A percentile compares a stretch with the other conserved stretches of the same genome.
These are phyloP conservation scores for Lasioglossum marginatum DNA, from an alignment of 2,888 invertebrate genomes.

Conservation along the genomic window DNA sequence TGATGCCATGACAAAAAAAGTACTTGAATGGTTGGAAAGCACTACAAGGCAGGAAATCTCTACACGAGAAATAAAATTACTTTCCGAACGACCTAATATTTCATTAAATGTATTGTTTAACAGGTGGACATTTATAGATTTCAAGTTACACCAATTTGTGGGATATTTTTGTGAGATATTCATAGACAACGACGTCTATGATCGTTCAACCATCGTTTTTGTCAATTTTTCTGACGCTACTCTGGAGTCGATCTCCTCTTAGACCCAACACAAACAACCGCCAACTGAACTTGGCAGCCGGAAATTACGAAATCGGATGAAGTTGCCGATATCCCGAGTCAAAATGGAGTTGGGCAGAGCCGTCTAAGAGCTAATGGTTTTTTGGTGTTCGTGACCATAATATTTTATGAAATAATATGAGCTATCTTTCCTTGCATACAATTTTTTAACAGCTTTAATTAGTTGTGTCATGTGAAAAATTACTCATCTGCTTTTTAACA, in stretches of 20 bases:
- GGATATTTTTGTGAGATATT: background rate
- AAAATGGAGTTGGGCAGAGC: background rate
- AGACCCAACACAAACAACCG: background rate
- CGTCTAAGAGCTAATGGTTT: background rate
- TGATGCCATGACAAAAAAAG: no score
- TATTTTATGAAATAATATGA: background rate
- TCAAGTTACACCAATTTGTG: background rate
- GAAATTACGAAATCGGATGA: background rate
- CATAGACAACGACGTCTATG: no score
- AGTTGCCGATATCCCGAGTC: background rate
- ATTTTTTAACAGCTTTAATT: no score
- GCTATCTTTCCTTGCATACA: background rate
- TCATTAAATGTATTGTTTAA: no score
- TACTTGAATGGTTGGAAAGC: no score
- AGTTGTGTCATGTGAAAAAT: no score
- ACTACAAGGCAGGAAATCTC: no score
- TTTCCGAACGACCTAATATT: no score
- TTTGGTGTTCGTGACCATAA: background rate
- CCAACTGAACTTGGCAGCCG: background rate
- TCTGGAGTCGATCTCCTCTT: background rate
- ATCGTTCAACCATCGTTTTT: background rate
- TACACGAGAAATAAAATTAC: no score
- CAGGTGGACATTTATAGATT: background rate
- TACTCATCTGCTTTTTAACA: no score
- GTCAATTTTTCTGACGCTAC: background rate